Base-by-base conservation (phyloP, 2,113 vertebrate genomes). In the Gallinago paraguaiae region DNA sequence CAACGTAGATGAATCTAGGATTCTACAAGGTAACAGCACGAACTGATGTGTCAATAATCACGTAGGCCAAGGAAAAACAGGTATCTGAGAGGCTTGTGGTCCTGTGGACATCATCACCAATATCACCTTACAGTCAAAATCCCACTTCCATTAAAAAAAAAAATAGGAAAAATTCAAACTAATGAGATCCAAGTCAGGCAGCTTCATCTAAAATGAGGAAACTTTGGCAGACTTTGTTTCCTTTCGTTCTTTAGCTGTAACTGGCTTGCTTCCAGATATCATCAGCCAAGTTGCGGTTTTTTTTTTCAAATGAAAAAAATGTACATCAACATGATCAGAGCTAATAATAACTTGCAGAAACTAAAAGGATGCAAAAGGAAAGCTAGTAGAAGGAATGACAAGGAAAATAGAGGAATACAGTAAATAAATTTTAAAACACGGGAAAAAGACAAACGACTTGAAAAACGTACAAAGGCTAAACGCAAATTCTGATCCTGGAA, bases 151-250 rank as follows among this genome's bases (percentile, higher is more conserved):
- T 27, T 54, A 5, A 23, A 37, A 65, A 16, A 41, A 48, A 35
- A 30, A 53, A 57, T 27, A 56, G 0, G 0, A 43, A 64, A 37
- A 35, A 35, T 25, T 71, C 35, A 41, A 70, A 79, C 23, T 30
- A 3, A n/a, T 68, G 41, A 86, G 15, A 69, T 69, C 18, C 39
- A 76, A 82, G 39, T 65, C n/a, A 48, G 31, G 41, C 41, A 69
- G 39, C n/a, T 95, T 65, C 33, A 82, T n/a, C 69, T 72, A 60
- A 90, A 90, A 60, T 27, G 33, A 60, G 53, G 43, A 79, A 87
- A 80, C 50, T 82, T 57, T 43, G 39, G 53, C 67, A 90, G 82
- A 90, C 63, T 84, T 84, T 67, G 59, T 86, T 95, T 95, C 82
- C 54, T 69, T 27, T 94, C 2, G 4, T 65, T 88, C 60, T 90